Conservation (phyloP, 2,797 vertebrate genomes). For the Eutrigla gurnardus region DNA sequence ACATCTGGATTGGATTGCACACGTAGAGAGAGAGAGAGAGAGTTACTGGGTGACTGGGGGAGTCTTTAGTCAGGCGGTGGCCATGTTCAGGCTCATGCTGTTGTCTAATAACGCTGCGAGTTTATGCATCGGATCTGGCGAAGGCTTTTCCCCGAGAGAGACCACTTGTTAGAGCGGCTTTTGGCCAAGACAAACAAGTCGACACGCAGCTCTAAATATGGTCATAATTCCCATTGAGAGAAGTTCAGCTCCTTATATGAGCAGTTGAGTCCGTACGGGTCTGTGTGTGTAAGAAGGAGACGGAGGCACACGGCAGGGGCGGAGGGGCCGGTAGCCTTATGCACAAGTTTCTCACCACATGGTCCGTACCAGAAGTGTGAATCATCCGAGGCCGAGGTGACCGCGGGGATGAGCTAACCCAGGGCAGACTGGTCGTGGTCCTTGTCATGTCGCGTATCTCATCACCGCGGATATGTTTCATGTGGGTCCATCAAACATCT, state of each 20-base stretch:
- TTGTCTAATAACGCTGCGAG: conserved; percentile 54
- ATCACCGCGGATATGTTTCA: conserved; percentile 14
- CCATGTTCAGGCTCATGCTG: conserved; percentile 65
- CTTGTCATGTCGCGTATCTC: conserved; percentile 3
- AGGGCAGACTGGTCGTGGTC: neutral
- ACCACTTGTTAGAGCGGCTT: conserved; percentile 66
- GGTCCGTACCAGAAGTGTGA: conserved; percentile 71
- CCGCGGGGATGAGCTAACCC: conserved; percentile 16
- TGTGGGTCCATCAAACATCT: conserved; percentile 4
- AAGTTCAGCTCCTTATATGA: conserved; percentile 87
- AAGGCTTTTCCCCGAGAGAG: conserved; percentile 51
- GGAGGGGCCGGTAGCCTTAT: conserved; percentile 47
- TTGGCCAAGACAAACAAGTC: conserved; percentile 79
- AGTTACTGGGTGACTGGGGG: conserved; percentile 54
- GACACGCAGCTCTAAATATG: conserved; percentile 86
- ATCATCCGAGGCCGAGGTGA: conserved; percentile 64
- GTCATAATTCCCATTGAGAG: conserved; percentile 84
- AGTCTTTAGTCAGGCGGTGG: conserved; percentile 52
- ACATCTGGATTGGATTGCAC: conserved; percentile 80
- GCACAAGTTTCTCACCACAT: conserved; percentile 63
- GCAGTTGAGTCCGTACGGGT: conserved; percentile 71
- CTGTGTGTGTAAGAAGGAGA: conserved; percentile 41
- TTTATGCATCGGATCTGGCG: conserved; percentile 57
- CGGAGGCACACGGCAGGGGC: conserved; percentile 38
- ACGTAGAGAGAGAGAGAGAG: neutral